Base-by-base conservation (phyloP, 2,888 invertebrate genomes). In the Drosophila affinis region DNA sequence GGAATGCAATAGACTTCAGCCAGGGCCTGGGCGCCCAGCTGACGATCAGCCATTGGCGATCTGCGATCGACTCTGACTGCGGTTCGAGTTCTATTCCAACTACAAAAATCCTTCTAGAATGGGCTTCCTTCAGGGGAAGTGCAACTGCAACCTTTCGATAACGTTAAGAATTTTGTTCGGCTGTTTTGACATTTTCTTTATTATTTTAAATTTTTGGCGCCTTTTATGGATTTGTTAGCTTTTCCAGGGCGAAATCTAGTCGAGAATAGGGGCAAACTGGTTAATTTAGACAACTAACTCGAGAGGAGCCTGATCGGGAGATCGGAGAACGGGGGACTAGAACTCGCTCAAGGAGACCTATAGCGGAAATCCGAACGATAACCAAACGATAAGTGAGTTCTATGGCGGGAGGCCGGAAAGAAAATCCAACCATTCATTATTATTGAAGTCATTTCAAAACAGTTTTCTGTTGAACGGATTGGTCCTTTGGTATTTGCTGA, bases 121-220 rank as follows among this genome's bases (percentile, higher is more conserved):
- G 39, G 29, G 10, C 44, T 47, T 45, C 58, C 52, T 59, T 69
- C 65, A 82, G 63, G 71, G 83, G 76, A 68, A 76, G 60, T 78
- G 83, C 78, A 78, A 78, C 69, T 56, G 81, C 78, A 82, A 76
- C 76, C 58, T 57, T 64, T 64, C 72, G 54, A 59, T 46, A 58
- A 63, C 55, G 58, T 72, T 32, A 21, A 47, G 58, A 72, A 72
- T 64, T 72, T 64, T 58, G 64, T 51, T 72, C 9, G 49, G 39
- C 59, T 59, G 64, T 72, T 59, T 72, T 56, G 64, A 72, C 73
- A 72, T 72, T 72, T 72, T 72, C 54, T 48, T 49, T 44, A 17
- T 58, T 12, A 39, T 12, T 21, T 54, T 27, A n/a, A 17, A 51
- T 47, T 64, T 46, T 65, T 44, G 32, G 7, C 14, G 27, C 9